Percentiles rank a stretch among this genome's conserved stretches.
These are phyloP conservation scores for Takifugu rubripes DNA, from an alignment of 2,797 vertebrate genomes.

Conservation along the genomic window DNA sequence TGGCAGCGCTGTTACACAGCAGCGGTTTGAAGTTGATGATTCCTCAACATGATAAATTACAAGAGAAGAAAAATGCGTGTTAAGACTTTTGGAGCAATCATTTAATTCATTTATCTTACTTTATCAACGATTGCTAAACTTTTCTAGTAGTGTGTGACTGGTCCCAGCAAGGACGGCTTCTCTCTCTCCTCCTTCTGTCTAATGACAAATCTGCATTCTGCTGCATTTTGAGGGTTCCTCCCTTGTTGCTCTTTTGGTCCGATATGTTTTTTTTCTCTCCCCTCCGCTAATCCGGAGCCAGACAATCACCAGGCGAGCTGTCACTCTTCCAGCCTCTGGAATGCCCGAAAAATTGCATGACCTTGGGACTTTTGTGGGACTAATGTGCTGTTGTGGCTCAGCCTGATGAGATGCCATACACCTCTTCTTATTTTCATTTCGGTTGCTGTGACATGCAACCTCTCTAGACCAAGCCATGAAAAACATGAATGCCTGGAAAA, in stretches of 20 bases:
- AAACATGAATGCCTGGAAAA: not conserved
- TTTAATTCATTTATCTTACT: conserved; percentile 3
- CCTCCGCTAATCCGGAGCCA: conserved; percentile 50
- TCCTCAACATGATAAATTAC: no score
- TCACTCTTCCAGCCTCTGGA: conserved; percentile 64
- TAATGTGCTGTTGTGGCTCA: not conserved
- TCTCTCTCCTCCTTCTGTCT: conserved; percentile 1
- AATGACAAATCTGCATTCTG: conserved; percentile 40
- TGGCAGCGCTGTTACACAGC: not conserved
- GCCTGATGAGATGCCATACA: conserved; percentile 21
- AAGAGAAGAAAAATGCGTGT: no score
- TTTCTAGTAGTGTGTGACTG: conserved; percentile 1
- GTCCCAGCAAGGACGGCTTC: not conserved
- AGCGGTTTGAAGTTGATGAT: no score
- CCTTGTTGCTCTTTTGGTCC: conserved; percentile 55
- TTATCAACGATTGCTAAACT: not conserved
- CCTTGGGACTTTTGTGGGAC: no score
- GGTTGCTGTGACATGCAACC: conserved; percentile 2
- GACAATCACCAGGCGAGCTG: conserved; percentile 70
- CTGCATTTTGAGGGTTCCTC: conserved; percentile 34
- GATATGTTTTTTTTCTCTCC: conserved; percentile 44
- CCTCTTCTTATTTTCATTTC: conserved; percentile 6
- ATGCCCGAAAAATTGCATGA: conserved; percentile 48
- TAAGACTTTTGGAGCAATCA: no score
- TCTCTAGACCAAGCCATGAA: not conserved